These are phyloP conservation scores for Buphagus erythrorhynchus DNA, from an alignment of 2,797 vertebrate genomes.

Conservation along the genomic window DNA sequence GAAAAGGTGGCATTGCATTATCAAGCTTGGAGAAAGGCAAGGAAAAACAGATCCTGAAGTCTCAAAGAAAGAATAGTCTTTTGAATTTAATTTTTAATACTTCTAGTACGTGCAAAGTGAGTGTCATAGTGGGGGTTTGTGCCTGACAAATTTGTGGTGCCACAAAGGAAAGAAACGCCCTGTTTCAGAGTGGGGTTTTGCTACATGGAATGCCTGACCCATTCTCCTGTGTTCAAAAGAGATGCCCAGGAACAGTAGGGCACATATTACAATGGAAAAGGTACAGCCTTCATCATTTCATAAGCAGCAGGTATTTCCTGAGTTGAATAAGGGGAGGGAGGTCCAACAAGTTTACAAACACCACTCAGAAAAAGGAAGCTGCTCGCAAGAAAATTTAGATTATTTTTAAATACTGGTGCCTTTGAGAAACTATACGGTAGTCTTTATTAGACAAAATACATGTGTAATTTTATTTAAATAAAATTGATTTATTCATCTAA, in stretches of 20 bases:
- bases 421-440: not conserved
- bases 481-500: constrained; percentile 40
- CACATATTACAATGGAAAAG: not conserved
- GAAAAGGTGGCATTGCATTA: not conserved
- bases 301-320: not conserved
- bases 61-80: not conserved
- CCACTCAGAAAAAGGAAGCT: constrained; percentile 7
- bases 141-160: not conserved
- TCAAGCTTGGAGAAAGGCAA: not conserved
- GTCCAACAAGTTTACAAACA: not conserved
- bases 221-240: not conserved
- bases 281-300: not conserved
- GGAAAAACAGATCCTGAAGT: not conserved
- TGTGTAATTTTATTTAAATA: constrained; percentile 66
- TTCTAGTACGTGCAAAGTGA: not conserved
- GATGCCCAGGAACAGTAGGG: not conserved
- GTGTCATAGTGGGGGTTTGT: not conserved
- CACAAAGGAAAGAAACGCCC: not conserved
- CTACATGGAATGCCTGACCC: rapidly evolving
- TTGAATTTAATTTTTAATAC: not conserved
- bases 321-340: not conserved
- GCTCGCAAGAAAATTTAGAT: constrained; percentile 44
- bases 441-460: not conserved
- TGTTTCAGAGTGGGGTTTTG: not conserved
- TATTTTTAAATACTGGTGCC: constrained; percentile 40